phyloP scores from a whole-genome alignment of 1,140 invertebrate genomes.

The Drosophila trapezifrons region DNA sequence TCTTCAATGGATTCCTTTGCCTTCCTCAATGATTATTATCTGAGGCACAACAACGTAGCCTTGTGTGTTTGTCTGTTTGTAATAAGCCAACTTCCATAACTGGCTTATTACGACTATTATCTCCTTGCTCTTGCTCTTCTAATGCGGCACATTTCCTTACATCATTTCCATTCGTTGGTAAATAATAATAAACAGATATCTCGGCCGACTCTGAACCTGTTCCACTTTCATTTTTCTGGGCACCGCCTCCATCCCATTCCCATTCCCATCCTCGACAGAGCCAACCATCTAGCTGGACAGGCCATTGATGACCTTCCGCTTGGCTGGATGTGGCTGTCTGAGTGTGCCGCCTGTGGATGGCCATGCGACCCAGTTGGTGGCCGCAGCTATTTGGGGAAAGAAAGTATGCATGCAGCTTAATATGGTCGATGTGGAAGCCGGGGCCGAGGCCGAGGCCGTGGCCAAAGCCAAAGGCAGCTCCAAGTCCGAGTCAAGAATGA shows the following conservation, averaged over 20 bases:
- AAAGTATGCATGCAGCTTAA: constrained; percentile 32
- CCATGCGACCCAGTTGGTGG: constrained; percentile 42
- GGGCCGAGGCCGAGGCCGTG: not conserved
- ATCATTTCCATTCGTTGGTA: constrained; percentile 25
- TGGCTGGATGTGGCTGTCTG: constrained; percentile 4
- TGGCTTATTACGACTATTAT: constrained; percentile 27
- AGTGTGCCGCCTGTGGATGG: not conserved
- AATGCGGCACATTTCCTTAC: constrained; percentile 33
- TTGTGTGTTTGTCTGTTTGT: not conserved
- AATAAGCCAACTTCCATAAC: constrained; percentile 16
- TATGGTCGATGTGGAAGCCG: constrained; percentile 8
- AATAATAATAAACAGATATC: constrained; percentile 34
- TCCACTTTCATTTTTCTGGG: constrained; percentile 48
- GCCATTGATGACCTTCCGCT: constrained; percentile 45
- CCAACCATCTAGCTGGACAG: constrained; percentile 11
- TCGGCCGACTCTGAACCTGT: constrained; percentile 22
- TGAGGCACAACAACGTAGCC: no score
- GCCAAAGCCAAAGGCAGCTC: constrained; percentile 4
- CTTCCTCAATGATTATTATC: constrained; percentile 1
- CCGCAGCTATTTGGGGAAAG: constrained; percentile 25
- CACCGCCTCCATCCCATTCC: constrained; percentile 4
- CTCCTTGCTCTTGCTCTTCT: constrained; percentile 2
- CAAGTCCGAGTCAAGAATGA: constrained; percentile 22
- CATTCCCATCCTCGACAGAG: not conserved
- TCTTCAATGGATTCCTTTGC: not conserved